Percentiles rank a stretch among this genome's conserved stretches.
Evolutionary conservation across 2,888 invertebrate genomes (phyloP).

Genomic region (Athalia cordata): DNA sequence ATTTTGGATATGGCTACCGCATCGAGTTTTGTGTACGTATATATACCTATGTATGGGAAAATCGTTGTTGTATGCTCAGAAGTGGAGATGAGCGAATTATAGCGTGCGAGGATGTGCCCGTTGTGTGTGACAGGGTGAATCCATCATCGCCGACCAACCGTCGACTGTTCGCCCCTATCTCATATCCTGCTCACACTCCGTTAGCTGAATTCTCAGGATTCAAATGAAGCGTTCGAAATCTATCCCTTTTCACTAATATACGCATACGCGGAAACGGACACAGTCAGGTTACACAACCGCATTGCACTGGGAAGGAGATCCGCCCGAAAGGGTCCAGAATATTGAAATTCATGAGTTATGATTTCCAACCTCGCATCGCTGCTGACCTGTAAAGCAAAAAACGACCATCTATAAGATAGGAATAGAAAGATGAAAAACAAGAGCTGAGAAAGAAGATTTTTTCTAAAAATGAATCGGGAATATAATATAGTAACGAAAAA

Average conservation of each 20-base stretch:
- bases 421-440: neutral
- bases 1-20: too few species aligned
- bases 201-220: conserved; percentile 40
- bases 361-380: conserved; percentile 4
- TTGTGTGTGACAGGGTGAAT: conserved; percentile 41
- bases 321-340: conserved; percentile 27
- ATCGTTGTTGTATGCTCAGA: neutral
- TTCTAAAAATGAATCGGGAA: too few species aligned
- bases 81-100: neutral
- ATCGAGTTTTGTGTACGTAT: too few species aligned
- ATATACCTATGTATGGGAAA: too few species aligned
- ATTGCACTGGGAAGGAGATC: conserved; percentile 8
- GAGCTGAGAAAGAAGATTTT: neutral
- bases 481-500: too few species aligned
- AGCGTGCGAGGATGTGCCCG: conserved; percentile 36
- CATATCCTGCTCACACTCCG: conserved; percentile 33
- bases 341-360: conserved; percentile 46
- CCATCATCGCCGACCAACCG: conserved; percentile 28
- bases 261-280: neutral
- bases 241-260: conserved; percentile 15
- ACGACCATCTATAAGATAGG: neutral
- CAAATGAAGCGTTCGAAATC: conserved; percentile 43
- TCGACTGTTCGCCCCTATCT: conserved; percentile 4
- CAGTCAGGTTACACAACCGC: neutral
- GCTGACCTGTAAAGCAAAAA: neutral